phyloP scores from a whole-genome alignment of 1,140 invertebrate genomes.

The Bombyx mori region DNA sequence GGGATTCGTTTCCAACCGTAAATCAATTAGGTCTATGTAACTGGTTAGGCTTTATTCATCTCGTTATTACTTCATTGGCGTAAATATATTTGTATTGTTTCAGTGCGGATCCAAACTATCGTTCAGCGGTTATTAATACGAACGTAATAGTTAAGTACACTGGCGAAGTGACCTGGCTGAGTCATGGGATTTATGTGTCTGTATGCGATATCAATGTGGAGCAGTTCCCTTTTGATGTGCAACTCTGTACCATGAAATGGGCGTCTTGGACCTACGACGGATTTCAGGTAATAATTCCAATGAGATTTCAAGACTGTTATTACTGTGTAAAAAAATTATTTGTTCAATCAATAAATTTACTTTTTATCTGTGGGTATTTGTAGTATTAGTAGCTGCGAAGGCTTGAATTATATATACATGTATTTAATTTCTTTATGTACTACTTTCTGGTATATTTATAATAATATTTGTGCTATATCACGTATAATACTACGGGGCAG shows the following conservation, averaged over 20 bases:
- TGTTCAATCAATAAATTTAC: too few species aligned
- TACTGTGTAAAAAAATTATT: neutral
- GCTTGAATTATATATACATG: too few species aligned
- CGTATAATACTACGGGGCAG: too few species aligned
- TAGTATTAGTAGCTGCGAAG: too few species aligned
- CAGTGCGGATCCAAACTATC: slow-evolving; percentile 88
- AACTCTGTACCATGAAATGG: slow-evolving; percentile 93
- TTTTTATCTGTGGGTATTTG: too few species aligned
- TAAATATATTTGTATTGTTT: slow-evolving; percentile 31
- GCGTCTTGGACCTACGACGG: slow-evolving; percentile 98
- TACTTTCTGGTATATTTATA: too few species aligned
- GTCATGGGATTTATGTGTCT: slow-evolving; percentile 88
- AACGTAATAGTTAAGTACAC: slow-evolving; percentile 83
- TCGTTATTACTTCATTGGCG: too few species aligned
- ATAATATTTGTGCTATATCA: too few species aligned
- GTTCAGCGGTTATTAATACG: slow-evolving; percentile 84
- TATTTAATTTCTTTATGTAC: too few species aligned
- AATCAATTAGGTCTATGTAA: too few species aligned
- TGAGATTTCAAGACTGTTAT: neutral
- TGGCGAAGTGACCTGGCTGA: slow-evolving; percentile 84
- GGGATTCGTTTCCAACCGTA: too few species aligned
- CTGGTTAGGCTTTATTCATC: too few species aligned
- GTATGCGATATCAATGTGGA: slow-evolving; percentile 94
- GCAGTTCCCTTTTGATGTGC: slow-evolving; percentile 95
- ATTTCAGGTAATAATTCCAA: slow-evolving; percentile 78